phyloP scores from a whole-genome alignment of 2,888 invertebrate species.

The Noctua pronuba region DNA sequence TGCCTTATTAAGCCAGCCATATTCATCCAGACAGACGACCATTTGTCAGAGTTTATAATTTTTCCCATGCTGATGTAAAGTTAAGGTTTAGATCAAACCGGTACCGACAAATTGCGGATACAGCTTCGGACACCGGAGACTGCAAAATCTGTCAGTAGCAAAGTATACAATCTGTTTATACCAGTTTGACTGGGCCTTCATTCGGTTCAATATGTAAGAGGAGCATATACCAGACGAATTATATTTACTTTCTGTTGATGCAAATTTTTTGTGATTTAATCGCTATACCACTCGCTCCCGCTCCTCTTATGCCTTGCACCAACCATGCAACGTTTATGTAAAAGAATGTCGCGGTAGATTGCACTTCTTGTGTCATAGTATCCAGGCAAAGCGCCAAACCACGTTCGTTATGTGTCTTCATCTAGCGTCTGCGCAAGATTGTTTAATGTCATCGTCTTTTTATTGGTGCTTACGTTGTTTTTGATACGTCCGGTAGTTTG shows the following conservation, averaged over 20 bases:
- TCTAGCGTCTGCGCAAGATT: conserved; percentile 53
- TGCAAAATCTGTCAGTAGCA: neutral
- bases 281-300: conserved; percentile 11
- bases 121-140: neutral
- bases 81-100: neutral
- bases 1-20: neutral
- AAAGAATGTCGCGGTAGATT: conserved; percentile 80
- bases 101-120: neutral
- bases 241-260: neutral
- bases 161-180: neutral
- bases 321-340: conserved; percentile 73
- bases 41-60: neutral
- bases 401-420: conserved; percentile 61
- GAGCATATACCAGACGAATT: neutral
- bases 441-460: conserved; percentile 57
- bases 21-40: neutral
- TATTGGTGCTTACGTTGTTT: conserved; percentile 48
- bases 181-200: neutral
- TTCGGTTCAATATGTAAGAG: neutral
- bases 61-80: neutral
- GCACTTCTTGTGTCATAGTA: conserved; percentile 71
- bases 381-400: conserved; percentile 72
- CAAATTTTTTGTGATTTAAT: neutral
- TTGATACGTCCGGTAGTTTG: conserved; percentile 1
- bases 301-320: conserved; percentile 30